Evolutionary conservation across 2,113 vertebrate species (phyloP).

Genomic region (Eublepharis macularius): DNA sequence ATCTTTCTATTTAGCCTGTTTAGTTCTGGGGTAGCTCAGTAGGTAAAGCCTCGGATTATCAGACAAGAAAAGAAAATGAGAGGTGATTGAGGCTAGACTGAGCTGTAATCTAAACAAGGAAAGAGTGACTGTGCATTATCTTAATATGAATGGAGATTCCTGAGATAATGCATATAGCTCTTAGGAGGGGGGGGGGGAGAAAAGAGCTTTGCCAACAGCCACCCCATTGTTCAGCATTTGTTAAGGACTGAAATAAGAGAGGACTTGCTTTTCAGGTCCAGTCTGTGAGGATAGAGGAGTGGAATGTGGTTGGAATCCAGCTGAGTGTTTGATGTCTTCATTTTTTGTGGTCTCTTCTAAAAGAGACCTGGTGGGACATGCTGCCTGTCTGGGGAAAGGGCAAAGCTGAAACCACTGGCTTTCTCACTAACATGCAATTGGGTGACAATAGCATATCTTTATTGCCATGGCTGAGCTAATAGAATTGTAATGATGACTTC

Average conservation of each 20-base stretch:
- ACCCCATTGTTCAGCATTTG: conserved; percentile 84
- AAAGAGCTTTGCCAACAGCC: conserved; percentile 73
- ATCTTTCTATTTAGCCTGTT: conserved; percentile 76
- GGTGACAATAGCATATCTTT: conserved; percentile 78
- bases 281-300: conserved; percentile 66
- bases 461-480: conserved; percentile 78
- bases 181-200: conserved; percentile 49
- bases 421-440: conserved; percentile 67
- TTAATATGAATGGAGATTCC: conserved; percentile 79
- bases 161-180: conserved; percentile 71
- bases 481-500: conserved; percentile 82
- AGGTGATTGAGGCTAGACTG: conserved; percentile 68
- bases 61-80: conserved; percentile 73
- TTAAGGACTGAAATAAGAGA: conserved; percentile 76
- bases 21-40: conserved; percentile 63
- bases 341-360: conserved; percentile 68
- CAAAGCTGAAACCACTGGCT: conserved; percentile 59
- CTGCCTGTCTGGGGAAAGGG: conserved; percentile 52
- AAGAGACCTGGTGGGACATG: conserved; percentile 62
- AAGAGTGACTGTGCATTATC: conserved; percentile 74
- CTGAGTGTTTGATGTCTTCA: conserved; percentile 83
- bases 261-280: conserved; percentile 73
- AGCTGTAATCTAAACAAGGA: conserved; percentile 74
- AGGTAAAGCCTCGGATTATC: conserved; percentile 80
- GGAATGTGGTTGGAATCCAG: conserved; percentile 77